Base-by-base conservation (phyloP, 1,140 invertebrate genomes). In the Danaus melanippus region DNA sequence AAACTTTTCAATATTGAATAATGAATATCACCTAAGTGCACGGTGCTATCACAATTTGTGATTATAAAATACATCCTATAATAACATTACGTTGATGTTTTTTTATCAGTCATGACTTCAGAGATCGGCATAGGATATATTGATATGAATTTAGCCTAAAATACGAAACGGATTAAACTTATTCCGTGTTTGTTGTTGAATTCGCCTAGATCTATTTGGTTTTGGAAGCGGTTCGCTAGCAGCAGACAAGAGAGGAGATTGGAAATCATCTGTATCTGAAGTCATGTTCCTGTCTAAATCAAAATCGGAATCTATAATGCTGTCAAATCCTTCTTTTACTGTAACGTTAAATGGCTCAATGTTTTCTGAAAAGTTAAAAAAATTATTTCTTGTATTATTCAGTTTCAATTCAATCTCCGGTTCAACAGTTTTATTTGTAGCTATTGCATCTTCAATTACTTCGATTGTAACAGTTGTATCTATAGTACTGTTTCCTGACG, bases 91-190 rank as follows among this genome's bases (percentile, higher is more conserved):
- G 12, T 59, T 50, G 59, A 57, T 66, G 50, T 60, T 60, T 66
- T 59, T 47, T 54, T 60, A 62, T 64, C 60, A 71, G 55, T 71
- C 59, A 32, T 32, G 21, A 32, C 21, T 32, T 32, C 21, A 32
- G 21, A 32, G 21, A 32, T 32, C 21, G 21, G 2, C 21, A 32
- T 32, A 32, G 21, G 17, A 61, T 54, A 32, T 62, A 46, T 59
- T 39, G 11, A 48, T 49, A 50, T 42, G 50, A 55, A 17, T 50
- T 63, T 84, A 86, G 71, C 84, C 84, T 79, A 86, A 73, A 56
- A 86, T 86, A 46, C 84, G 81, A 61, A 86, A 83, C 51, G 81
- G 84, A 62, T 84, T 86, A 50, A 86, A 86, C 67, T 83, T 84
- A 62, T 76, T 82, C 60, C 70, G 67, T 57, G 71, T 79, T 39